Evolutionary conservation across 2,797 vertebrate genomes (phyloP), one percentile per base, ranked within the genome.

Genomic region (Thalassophryne amazonica): DNA sequence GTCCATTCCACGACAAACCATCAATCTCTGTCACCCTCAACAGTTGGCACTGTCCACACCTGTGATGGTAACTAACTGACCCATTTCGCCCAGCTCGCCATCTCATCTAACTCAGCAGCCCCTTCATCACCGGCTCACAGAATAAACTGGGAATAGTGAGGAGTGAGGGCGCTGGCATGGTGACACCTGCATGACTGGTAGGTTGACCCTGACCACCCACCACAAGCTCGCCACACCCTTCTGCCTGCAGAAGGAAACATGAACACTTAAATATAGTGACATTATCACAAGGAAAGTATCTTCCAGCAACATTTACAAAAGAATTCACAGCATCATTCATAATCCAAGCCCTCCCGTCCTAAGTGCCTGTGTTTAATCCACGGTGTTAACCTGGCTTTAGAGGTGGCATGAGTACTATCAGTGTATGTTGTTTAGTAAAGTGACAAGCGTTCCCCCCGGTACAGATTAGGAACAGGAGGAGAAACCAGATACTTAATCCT

Each of bases 401-500:
- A 78, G 69, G 73, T 68, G 85, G 50, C 61, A 42, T 40, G 14
- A 49, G 56, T 57, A 49, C 59, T 69, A 78, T 79, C 76, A 65
- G 39, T 73, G 41, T 37, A 66, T 73, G 66, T 74, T 83, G 69
- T 85, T 84, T 67, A 51, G 64, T 52, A 46, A 69, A 73, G 75
- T 75, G 79, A 80, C 79, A 70, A 53, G 66, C 28, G 33, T 41
- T 48, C 78, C 82, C 63, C 60, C 74, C 46, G 69, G 76, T 77
- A 73, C 63, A 81, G 80, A 80, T 84, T 83, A 86, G 60, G 56
- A 49, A 21, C 66, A 28, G 59, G 33, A 66, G 69, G 37, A 78
- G 82, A 81, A 85, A 86, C 78, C 64, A 68, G 80, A 86, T 78
- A 72, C 82, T 5, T 81, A 85, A 87, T 85, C 83, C 73, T 69